Evolutionary conservation across 2,797 vertebrate species (phyloP).

Genomic region (Cyclura pinguis): DNA sequence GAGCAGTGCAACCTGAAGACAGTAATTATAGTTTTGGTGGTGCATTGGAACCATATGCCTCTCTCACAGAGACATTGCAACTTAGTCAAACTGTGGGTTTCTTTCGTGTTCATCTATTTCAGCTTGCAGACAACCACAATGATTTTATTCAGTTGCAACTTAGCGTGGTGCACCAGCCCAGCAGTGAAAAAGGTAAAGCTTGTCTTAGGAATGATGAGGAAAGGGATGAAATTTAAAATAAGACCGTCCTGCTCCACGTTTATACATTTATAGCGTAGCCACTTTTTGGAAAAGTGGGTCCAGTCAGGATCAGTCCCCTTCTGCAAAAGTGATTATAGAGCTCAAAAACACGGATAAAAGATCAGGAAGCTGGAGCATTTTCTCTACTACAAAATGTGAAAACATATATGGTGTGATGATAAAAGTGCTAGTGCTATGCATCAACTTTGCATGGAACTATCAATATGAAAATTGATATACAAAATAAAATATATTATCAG

Average conservation of each 20-base stretch:
- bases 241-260: background rate
- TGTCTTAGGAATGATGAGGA: background rate
- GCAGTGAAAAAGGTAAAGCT: background rate
- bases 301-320: background rate
- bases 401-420: background rate
- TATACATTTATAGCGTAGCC: background rate
- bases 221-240: background rate
- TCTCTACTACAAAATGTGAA: background rate
- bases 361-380: background rate
- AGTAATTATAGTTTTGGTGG: constrained; percentile 69
- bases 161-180: background rate
- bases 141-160: background rate
- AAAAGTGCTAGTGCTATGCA: background rate
- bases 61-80: constrained; percentile 34
- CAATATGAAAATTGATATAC: background rate
- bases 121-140: background rate
- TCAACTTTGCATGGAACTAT: background rate
- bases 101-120: fast-evolving
- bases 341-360: background rate
- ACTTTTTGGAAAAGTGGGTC: background rate
- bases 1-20: constrained; percentile 62
- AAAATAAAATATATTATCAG: too few relatives aligned
- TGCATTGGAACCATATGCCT: constrained; percentile 57
- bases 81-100: constrained; percentile 44
- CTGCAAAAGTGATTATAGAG: too few relatives aligned